Evolutionary conservation across 2,888 invertebrate species (phyloP).

Genomic region (Lithodes maja): DNA sequence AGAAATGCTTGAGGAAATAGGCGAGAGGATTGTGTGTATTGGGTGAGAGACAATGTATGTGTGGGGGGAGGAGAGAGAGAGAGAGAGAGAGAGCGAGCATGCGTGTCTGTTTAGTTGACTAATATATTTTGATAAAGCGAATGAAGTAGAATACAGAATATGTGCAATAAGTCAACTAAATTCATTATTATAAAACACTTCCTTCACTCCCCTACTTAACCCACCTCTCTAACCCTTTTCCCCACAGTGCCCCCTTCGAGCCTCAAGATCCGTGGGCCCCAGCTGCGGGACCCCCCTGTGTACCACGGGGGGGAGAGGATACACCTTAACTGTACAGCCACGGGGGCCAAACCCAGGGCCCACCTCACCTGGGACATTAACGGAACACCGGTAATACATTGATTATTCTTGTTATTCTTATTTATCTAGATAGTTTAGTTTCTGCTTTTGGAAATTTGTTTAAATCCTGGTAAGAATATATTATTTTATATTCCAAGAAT

Average conservation of each 20-base stretch:
- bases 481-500: no score
- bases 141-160: no score
- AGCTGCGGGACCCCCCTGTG: constrained; percentile 11
- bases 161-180: no score
- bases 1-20: no score
- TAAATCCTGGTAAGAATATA: no score
- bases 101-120: background rate
- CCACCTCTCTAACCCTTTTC: background rate
- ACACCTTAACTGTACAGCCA: constrained; percentile 59
- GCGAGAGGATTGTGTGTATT: no score
- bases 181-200: background rate
- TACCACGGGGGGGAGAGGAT: constrained; percentile 49
- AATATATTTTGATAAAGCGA: no score
- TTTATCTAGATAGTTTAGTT: no score
- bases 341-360: constrained; percentile 51
- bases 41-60: background rate
- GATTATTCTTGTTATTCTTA: no score
- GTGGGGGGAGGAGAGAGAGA: constrained; percentile 15
- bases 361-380: constrained; percentile 57
- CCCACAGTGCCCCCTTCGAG: constrained; percentile 20
- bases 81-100: constrained; percentile 2
- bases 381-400: constrained; percentile 29
- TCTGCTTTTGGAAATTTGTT: no score
- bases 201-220: background rate
- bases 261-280: background rate